Evolutionary conservation across 35 echinoderm and acorn worm genomes (phyloP).

Genomic region (Amphiura filiformis): DNA sequence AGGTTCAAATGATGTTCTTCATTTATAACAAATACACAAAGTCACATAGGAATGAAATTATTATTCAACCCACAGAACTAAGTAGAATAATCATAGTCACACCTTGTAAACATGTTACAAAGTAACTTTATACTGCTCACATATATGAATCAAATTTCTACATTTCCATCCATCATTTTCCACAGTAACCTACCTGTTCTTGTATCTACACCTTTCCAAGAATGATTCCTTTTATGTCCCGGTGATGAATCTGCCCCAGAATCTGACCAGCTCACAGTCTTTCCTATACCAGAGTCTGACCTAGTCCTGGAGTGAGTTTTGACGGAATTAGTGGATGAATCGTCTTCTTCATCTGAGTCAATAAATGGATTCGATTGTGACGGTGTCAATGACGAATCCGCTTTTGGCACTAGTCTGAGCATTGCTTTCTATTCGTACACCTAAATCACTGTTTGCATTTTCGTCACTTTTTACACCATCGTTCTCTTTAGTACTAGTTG

Average conservation of each 20-base stretch:
- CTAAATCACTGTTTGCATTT: neutral
- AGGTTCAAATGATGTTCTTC: too few relatives aligned
- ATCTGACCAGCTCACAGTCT: constrained; percentile 17
- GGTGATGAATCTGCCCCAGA: constrained; percentile 17
- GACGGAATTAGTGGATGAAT: neutral
- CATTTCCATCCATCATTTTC: too few relatives aligned
- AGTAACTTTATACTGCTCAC: too few relatives aligned
- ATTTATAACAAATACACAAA: too few relatives aligned
- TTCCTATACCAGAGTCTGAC: constrained; percentile 63
- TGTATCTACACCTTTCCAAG: constrained; percentile 84
- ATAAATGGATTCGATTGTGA: neutral
- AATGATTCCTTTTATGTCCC: constrained; percentile 29
- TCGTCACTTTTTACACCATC: neutral
- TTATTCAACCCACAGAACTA: too few relatives aligned
- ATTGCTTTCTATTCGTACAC: neutral
- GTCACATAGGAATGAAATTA: too few relatives aligned
- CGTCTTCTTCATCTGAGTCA: neutral
- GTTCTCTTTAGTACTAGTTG: too few relatives aligned
- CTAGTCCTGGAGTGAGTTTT: constrained; percentile 72
- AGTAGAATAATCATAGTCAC: too few relatives aligned
- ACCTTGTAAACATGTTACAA: too few relatives aligned
- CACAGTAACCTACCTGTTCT: constrained; percentile 64
- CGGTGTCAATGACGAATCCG: neutral
- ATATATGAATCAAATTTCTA: too few relatives aligned
- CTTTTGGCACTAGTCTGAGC: neutral